These are phyloP conservation scores for Staurois parvus DNA, from an alignment of 2,797 vertebrate genomes.

Conservation along the genomic window DNA sequence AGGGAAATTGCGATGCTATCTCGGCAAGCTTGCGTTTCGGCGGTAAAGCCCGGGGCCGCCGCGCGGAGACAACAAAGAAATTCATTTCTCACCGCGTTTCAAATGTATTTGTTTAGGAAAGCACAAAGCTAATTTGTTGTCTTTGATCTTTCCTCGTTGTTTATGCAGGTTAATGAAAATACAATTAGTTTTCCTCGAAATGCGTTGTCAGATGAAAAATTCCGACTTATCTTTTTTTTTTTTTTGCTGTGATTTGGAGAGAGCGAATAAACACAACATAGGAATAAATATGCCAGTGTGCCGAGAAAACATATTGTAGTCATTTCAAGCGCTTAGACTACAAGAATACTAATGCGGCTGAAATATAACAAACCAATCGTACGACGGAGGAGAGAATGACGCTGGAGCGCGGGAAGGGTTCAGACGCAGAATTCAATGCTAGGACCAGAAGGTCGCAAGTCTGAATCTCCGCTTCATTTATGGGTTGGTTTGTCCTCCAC, in stretches of 20 bases:
- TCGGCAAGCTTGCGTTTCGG: not conserved
- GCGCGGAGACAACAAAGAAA: constrained; percentile 26
- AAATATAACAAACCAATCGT: not conserved
- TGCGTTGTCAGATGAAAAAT: constrained; percentile 28
- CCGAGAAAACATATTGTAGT: constrained; percentile 38
- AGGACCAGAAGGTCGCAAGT: too few relatives aligned
- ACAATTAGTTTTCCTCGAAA: constrained; percentile 49
- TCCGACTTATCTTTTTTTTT: constrained; percentile 11
- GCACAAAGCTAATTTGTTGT: constrained; percentile 15
- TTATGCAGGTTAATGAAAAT: constrained; percentile 52
- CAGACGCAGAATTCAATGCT: not conserved
- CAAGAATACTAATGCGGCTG: constrained; percentile 35
- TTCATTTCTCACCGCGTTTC: not conserved
- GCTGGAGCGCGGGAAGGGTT: too few relatives aligned
- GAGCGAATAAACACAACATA: not conserved
- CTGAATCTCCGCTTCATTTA: not conserved
- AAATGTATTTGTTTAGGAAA: constrained; percentile 16
- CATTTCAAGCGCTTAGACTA: constrained; percentile 12
- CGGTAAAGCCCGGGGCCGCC: constrained; percentile 11
- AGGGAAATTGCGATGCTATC: constrained; percentile 12
- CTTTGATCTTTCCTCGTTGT: constrained; percentile 48
- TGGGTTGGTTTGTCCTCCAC: too few relatives aligned
- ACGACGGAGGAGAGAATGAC: not conserved
- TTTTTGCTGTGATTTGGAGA: not conserved
- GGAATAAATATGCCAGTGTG: constrained; percentile 22